Evolutionary conservation across 1,140 invertebrate species (phyloP).

Genomic region (Neodiprion virginianus): DNA sequence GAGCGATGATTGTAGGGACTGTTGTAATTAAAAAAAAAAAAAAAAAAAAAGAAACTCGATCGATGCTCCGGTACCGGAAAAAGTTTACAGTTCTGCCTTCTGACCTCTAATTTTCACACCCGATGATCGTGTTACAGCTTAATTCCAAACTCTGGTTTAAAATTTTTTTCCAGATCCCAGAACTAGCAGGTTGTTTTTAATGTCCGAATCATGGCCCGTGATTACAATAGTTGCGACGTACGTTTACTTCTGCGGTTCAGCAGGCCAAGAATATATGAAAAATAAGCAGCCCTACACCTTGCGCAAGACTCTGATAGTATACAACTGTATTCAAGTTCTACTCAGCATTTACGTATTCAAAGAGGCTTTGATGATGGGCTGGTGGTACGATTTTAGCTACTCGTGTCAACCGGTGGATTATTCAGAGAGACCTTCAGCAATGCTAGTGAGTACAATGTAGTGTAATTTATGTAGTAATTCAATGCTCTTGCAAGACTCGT

Average conservation of each 20-base stretch:
- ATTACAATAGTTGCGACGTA: constrained; percentile 77
- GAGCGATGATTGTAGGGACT: no score
- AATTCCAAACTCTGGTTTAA: no score
- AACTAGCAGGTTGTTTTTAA: constrained; percentile 83
- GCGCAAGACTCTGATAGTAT: constrained; percentile 76
- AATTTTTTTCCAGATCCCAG: constrained; percentile 71
- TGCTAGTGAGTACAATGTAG: constrained; percentile 47
- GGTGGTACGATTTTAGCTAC: constrained; percentile 82
- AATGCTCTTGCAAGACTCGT: no score
- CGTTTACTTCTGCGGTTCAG: constrained; percentile 74
- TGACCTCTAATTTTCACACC: no score
- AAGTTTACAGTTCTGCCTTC: no score
- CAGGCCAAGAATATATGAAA: constrained; percentile 82
- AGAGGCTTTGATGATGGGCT: constrained; percentile 79
- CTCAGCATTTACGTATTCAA: constrained; percentile 82
- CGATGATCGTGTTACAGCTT: no score
- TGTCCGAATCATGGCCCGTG: constrained; percentile 82
- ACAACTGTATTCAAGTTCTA: constrained; percentile 86
- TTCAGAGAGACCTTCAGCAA: constrained; percentile 68
- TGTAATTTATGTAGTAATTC: no score
- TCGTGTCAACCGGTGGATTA: constrained; percentile 88
- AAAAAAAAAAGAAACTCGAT: no score
- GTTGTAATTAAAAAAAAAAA: no score
- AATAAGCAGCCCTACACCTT: constrained; percentile 82
- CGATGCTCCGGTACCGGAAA: no score